phyloP scores from a whole-genome alignment of 2,113 vertebrate genomes.

The Arenaria interpres region DNA sequence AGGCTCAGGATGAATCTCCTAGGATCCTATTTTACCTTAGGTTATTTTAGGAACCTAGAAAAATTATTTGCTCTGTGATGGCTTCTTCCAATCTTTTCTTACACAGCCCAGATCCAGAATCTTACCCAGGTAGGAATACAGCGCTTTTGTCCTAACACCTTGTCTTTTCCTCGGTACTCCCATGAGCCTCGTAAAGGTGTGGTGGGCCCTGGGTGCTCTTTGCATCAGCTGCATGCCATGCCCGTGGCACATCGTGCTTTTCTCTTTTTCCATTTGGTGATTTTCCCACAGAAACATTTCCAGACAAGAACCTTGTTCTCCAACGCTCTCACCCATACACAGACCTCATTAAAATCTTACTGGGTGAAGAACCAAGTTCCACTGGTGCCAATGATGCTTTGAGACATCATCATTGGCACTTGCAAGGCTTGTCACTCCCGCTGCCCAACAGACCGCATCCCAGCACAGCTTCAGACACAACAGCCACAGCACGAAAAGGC shows the following conservation, averaged over 20 bases:
- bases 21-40: background rate
- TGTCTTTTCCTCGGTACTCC: background rate
- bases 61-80: background rate
- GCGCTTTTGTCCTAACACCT: background rate
- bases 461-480: background rate
- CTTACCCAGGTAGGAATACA: background rate
- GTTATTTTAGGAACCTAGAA: background rate
- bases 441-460: background rate
- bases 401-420: slow-evolving; percentile 7
- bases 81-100: background rate
- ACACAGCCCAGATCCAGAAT: background rate
- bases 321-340: background rate
- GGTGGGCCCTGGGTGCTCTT: background rate
- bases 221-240: background rate
- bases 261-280: background rate
- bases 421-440: background rate
- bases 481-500: background rate
- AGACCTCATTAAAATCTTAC: background rate
- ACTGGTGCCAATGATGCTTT: background rate
- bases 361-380: background rate
- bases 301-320: background rate
- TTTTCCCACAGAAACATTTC: background rate
- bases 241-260: background rate
- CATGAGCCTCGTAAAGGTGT: background rate
- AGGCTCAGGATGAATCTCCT: background rate